These are phyloP conservation scores for Stichodactyla mertensii DNA, from an alignment of 64 coral and sea anemone species.

Conservation along the genomic window DNA sequence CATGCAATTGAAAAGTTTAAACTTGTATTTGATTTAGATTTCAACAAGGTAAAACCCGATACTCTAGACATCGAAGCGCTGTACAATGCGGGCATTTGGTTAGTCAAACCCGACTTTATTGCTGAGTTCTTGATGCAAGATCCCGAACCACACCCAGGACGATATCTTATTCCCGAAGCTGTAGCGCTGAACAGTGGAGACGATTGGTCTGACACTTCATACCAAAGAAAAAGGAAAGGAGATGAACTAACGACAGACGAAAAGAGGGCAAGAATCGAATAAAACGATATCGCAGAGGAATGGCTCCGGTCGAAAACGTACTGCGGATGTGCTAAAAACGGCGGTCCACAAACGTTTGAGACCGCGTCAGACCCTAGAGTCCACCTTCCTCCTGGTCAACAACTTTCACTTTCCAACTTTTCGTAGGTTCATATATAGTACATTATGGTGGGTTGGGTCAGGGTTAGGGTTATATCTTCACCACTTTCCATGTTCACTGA, in stretches of 20 bases:
- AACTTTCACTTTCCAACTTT: too few relatives aligned
- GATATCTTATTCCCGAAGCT: constrained; percentile 61
- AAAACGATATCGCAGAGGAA: not conserved
- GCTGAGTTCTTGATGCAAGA: constrained; percentile 92
- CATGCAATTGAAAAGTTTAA: not conserved
- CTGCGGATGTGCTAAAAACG: not conserved
- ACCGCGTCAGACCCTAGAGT: too few relatives aligned
- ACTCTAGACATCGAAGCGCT: constrained; percentile 40
- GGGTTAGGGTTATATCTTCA: too few relatives aligned
- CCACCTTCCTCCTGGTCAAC: too few relatives aligned
- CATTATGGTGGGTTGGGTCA: too few relatives aligned
- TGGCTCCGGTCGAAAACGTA: not conserved
- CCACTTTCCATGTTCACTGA: too few relatives aligned
- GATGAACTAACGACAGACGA: constrained; percentile 21
- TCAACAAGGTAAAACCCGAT: constrained; percentile 46
- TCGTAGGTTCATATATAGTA: too few relatives aligned
- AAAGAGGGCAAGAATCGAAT: constrained; percentile 57
- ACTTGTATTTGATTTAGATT: constrained; percentile 46
- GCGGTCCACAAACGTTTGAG: too few relatives aligned
- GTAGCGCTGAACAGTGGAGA: not conserved
- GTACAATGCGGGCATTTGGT: constrained; percentile 45
- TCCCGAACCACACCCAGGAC: constrained; percentile 63
- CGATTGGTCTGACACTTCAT: constrained; percentile 15
- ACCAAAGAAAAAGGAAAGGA: constrained; percentile 80
- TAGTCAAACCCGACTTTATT: constrained; percentile 84